Evolutionary conservation across 1,140 invertebrate genomes (phyloP), one percentile per base, ranked within the genome.

Genomic region (Paralvinella palmiformis): DNA sequence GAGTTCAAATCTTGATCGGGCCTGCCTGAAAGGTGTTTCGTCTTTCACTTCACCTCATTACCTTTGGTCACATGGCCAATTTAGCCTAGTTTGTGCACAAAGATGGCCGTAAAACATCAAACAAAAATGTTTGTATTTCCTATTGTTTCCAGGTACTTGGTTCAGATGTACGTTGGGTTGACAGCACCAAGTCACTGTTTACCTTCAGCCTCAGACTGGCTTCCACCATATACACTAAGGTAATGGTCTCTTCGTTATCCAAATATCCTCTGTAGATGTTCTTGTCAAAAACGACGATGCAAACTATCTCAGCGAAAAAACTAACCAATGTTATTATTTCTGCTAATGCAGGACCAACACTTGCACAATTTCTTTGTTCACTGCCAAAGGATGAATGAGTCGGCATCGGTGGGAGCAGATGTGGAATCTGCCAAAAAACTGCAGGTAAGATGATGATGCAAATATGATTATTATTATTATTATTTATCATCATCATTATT

Each of bases 121-220:
- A n/a, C 37, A n/a, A 13, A 44, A 13, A 13, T 13, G n/a, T 44
- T n/a, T n/a, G 37, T 63, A 60, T 35, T 56, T 56, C 17, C n/a
- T n/a, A n/a, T n/a, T n/a, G n/a, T n/a, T 80, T 85, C 68, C 82
- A 94, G 91, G 91, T 90, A 79, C 84, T 89, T 62, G 91, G 91
- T 0, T 91, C 92, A 10, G 93, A 96, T 71, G 88, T 96, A 17
- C 87, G 87, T 67, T 96, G 92, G 92, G 89, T 96, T 33, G 93
- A 96, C 79, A 85, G 87, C 53, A 92, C 92, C 70, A 88, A 90
- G 73, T 87, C 86, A 44, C 84, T 96, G 1, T 96, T 96, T 72
- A 87, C 86, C 37, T 88, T 94, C n/a, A 85, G 85, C 36, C 84
- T 95, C 35, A 86, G 88, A 55, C 81, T 96, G 24, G 86, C 90